Base-by-base conservation (phyloP, 2,888 invertebrate species). In the Nemurella pictetii region DNA sequence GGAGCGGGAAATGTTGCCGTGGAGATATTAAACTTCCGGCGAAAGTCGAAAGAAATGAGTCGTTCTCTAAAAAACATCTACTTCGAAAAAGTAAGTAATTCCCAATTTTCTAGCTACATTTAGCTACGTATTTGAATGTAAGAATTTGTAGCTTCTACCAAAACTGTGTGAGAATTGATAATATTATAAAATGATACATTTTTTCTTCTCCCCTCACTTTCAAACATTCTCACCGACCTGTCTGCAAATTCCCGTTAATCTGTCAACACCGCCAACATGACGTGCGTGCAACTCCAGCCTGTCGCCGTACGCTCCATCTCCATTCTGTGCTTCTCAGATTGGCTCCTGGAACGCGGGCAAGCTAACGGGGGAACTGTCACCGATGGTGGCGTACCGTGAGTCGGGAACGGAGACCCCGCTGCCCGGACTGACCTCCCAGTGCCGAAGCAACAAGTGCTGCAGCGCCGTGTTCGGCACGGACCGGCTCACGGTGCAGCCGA, bases 1-100 rank as follows among this genome's bases (percentile, higher is more conserved):
- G 90, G 90, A 26, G 90, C 89, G 86, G 90, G 90, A 35, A 89
- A 90, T 87, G 88, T 89, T 32, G 89, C 90, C 0, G 89, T 90
- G 78, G 89, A 90, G 85, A 89, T 90, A 55, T 87, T 89, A 80
- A 90, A 90, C 87, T 89, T 89, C 85, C 85, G 88, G 26, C 83
- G 85, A 25, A 85, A 86, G 12, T 83, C 85, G 12, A 81, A 83
- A 27, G 84, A 84, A 7, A 32, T 85, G 78, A 85, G 84, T 74
- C 85, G 84, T 7, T 84, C 86, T 0, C 35, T 86, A n/a, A 86
- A 86, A 25, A 85, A 86, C 32, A 84, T 86, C 26, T 81, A 86
- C 75, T 86, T 86, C 74, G 86, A 87, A 85, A 86, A 84, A 75
- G 87, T 87, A 84, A 85, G 85, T 84, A n/a, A 29, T 30, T 35